These are phyloP conservation scores for Drosophila asahinai DNA, from an alignment of 1,140 invertebrate species.

Conservation along the genomic window DNA sequence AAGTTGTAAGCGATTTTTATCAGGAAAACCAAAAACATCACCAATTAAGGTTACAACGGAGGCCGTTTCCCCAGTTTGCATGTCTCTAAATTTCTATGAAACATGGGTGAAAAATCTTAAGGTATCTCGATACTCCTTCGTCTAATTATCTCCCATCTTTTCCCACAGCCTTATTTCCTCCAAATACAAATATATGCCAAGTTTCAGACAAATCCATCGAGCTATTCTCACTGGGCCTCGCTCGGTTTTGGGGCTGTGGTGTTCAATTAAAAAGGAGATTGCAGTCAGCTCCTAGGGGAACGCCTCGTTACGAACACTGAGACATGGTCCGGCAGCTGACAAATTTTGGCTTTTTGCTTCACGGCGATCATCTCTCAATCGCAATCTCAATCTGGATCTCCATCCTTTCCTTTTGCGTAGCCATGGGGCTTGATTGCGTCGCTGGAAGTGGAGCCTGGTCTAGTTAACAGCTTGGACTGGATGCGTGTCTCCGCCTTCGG, in stretches of 20 bases:
- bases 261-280: conserved; percentile 44
- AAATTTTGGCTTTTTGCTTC: conserved; percentile 35
- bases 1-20: conserved; percentile 7
- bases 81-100: background rate
- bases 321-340: conserved; percentile 44
- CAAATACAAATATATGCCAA: background rate
- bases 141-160: background rate
- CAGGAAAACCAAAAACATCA: background rate
- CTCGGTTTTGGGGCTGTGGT: background rate
- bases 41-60: no score
- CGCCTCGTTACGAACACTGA: conserved; percentile 10
- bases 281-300: conserved; percentile 36
- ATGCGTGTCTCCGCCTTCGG: conserved; percentile 41
- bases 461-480: conserved; percentile 32
- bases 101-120: background rate
- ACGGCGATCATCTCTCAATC: conserved; percentile 44
- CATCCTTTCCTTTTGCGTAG: conserved; percentile 17
- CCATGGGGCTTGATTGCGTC: conserved; percentile 37
- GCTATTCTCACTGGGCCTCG: conserved; percentile 8
- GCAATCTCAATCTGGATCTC: conserved; percentile 14
- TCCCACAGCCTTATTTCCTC: conserved; percentile 3
- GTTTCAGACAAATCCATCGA: background rate
- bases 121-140: background rate
- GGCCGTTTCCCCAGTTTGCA: no score
- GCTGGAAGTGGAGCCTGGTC: conserved; percentile 31